Evolutionary conservation across 2,113 vertebrate species (phyloP), one percentile per base, ranked within the genome.

Genomic region (Brachyistius frenatus): DNA sequence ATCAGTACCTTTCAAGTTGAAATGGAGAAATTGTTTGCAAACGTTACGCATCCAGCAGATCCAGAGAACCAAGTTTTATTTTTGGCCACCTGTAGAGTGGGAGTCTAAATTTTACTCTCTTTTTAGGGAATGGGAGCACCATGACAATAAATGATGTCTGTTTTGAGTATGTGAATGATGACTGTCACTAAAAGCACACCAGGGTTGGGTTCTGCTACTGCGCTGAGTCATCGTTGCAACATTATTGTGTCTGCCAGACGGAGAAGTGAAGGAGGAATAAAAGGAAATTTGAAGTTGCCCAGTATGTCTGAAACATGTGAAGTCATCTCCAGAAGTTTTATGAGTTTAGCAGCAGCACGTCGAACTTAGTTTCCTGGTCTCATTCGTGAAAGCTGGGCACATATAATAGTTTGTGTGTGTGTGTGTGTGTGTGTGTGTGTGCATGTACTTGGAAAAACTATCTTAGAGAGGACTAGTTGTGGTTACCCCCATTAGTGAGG

Each of bases 201-300:
- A 7, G 15, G 57, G 41, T 7, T 72, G 46, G 53, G 69, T 35
- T 72, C 36, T 44, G 2, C 88, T 73, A 73, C 57, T 76, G 13
- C 41, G 32, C n/a, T 76, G 67, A 87, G 35, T 84, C 81, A 85
- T 82, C 62, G 0, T 2, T 71, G 74, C 54, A 30, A 57, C 46
- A 70, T 55, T 8, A 8, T 33, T 46, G 58, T 63, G 57, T 65
- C 10, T 76, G 69, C 47, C 52, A 81, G 65, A 79, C 0, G 0
- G 37, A 37, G 50, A 78, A 73, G n/a, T 54, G 37, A 74, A n/a
- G 31, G 46, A 39, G 33, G 62, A 76, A 65, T 31, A 55, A 66
- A 66, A 37, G 30, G 31, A 70, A 75, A 54, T 13, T 73, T 1
- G 0, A 7, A 31, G 81, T 80, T 58, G 47, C 56, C 79, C 66